Conservation (phyloP, 2,797 vertebrate genomes). For the Rhinichthys osculus region DNA sequence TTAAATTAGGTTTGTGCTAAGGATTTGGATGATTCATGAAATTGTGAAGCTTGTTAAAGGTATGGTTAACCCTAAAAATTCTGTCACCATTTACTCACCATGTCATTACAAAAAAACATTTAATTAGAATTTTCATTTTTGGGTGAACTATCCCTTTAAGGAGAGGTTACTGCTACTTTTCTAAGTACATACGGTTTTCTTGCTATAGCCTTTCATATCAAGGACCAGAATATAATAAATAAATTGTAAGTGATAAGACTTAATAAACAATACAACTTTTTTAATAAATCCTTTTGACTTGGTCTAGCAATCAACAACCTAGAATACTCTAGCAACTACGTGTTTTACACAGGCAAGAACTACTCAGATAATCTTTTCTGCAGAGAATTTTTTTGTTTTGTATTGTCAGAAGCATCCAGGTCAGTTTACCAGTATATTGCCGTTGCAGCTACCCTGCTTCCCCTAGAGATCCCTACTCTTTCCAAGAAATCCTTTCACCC, state of each 20-base stretch:
- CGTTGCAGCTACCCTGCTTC: neutral
- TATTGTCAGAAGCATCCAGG: conserved; percentile 1
- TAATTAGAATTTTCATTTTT: neutral
- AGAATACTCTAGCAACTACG: neutral
- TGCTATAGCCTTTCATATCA: neutral
- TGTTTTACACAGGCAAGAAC: neutral
- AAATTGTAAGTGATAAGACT: neutral
- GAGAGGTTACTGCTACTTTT: neutral
- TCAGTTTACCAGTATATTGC: neutral
- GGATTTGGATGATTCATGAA: neutral
- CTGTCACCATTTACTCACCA: neutral
- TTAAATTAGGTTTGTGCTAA: neutral
- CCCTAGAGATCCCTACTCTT: neutral
- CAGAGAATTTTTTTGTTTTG: neutral
- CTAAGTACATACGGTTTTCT: neutral
- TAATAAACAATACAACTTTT: neutral
- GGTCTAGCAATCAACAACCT: neutral
- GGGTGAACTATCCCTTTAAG: no score
- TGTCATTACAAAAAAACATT: neutral
- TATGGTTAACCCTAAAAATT: neutral
- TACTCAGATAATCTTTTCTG: neutral
- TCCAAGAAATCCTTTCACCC: conserved; percentile 44
- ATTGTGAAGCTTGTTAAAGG: neutral
- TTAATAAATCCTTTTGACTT: neutral
- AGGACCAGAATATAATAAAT: neutral